Evolutionary conservation across 2,113 vertebrate genomes (phyloP), one percentile per base, ranked within the genome.

Genomic region (Phalacrocorax aristotelis): DNA sequence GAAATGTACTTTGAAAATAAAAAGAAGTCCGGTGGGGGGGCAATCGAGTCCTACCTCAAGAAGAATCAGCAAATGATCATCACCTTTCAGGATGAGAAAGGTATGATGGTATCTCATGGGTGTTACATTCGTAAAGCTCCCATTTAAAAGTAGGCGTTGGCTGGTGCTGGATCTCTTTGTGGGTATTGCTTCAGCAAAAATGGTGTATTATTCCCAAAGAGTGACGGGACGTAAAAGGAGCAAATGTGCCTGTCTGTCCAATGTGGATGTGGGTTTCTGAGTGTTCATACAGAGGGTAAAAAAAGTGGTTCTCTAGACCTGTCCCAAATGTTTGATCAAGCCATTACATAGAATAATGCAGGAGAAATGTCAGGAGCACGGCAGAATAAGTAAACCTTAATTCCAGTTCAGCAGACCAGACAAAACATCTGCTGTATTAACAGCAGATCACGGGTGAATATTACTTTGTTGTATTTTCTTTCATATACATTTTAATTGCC

Each of bases 1-100:
- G 89, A 95, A 91, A 90, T 97, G 95, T 97, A 97, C 64, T 98
- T 98, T 78, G 97, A 97, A 96, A 97, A 93, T 89, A 97, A 96
- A 71, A 96, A 51, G 72, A 94, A 48, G 27, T 97, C 97, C 9
- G 97, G 97, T 25, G 97, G 97, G 2, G 97, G 97, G 2, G 0
- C 16, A 57, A 94, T 97, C 3, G 2, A 90, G 70, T 94, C 95
- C 42, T 97, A 2, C 7, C 1, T 87, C 85, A 97, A 15, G 95
- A 89, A 87, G 21, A 69, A 87, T 55, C 71, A 83, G n/a, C 72
- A 77, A 74, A 86, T 89, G 2, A 92, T 97, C 66, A 82, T 98
- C 70, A 97, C 90, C 51, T 98, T 98, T 93, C 36, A 92, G 84
- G 2, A 96, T 14, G 85, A 95, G 48, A 38, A 85, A 96, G 96